Evolutionary conservation across 1,140 invertebrate genomes (phyloP).

Genomic region (Gonatopus flavifemur): DNA sequence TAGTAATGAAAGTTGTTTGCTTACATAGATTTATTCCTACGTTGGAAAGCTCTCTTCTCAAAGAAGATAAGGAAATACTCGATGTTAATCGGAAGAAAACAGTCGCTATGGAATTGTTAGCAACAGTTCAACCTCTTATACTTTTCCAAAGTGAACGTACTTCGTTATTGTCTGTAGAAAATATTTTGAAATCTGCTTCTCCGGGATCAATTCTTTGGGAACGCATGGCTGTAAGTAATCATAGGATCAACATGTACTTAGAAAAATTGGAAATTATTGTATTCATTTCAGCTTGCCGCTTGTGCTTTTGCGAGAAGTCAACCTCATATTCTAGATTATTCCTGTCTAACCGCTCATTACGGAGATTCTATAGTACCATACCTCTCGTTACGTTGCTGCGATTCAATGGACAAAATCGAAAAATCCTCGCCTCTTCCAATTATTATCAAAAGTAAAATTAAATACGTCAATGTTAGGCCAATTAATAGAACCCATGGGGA

Average conservation of each 20-base stretch:
- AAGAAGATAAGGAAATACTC: conserved; percentile 35
- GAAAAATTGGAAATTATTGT: not conserved
- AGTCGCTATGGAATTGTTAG: conserved; percentile 48
- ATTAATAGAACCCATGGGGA: conserved; percentile 34
- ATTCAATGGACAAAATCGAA: conserved; percentile 15
- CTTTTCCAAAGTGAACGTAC: conserved; percentile 41
- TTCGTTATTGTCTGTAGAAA: conserved; percentile 39
- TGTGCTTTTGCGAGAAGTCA: conserved; percentile 49
- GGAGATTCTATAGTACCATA: conserved; percentile 54
- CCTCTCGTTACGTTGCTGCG: conserved; percentile 25
- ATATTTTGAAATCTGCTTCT: conserved; percentile 37
- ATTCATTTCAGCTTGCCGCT: conserved; percentile 39
- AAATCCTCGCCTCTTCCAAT: conserved; percentile 45
- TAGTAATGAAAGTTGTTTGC: not conserved
- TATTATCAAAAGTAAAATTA: conserved; percentile 52
- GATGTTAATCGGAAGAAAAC: conserved; percentile 41
- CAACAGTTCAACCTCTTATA: conserved; percentile 46
- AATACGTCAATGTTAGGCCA: conserved; percentile 43
- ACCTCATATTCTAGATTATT: conserved; percentile 36
- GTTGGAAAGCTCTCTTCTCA: conserved; percentile 41
- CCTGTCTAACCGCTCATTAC: conserved; percentile 44
- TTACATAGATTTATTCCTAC: conserved; percentile 44
- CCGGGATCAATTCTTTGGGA: conserved; percentile 49
- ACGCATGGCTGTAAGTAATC: conserved; percentile 44
- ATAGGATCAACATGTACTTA: not conserved